A percentile compares a stretch with the other conserved stretches of the same genome.
phyloP scores from a whole-genome alignment of 1,140 invertebrate species.

The Leptopilina boulardi region DNA sequence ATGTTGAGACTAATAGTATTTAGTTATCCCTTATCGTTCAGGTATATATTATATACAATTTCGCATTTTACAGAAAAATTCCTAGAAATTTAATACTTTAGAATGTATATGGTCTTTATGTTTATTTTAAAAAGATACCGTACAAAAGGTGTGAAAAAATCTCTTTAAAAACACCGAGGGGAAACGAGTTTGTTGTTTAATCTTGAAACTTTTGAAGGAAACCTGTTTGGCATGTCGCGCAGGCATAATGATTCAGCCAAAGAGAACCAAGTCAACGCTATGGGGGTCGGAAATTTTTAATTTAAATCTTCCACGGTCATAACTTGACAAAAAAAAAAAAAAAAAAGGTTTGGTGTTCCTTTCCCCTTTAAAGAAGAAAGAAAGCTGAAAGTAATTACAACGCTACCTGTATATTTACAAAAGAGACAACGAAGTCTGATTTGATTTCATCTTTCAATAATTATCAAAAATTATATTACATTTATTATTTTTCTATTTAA shows the following conservation, averaged over 20 bases:
- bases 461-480: no score
- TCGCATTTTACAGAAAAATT: not conserved
- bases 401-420: no score
- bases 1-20: no score
- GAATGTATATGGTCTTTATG: conserved; percentile 12
- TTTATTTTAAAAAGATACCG: not conserved
- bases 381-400: not conserved
- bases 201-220: conserved; percentile 27
- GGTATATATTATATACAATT: not conserved
- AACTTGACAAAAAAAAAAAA: not conserved
- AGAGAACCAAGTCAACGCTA: not conserved
- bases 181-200: conserved; percentile 17
- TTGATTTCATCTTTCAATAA: no score
- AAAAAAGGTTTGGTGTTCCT: not conserved
- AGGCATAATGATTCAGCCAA: conserved; percentile 12
- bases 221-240: conserved; percentile 18
- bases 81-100: not conserved
- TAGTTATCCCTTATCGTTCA: not conserved
- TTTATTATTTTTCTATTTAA: no score
- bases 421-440: no score
- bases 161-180: not conserved
- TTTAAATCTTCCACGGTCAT: conserved; percentile 4
- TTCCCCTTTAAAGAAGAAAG: not conserved
- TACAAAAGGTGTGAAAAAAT: not conserved
- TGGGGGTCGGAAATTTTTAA: conserved; percentile 10